Evolutionary conservation across 2,888 invertebrate genomes (phyloP).

Genomic region (Orchesellides sinensis): DNA sequence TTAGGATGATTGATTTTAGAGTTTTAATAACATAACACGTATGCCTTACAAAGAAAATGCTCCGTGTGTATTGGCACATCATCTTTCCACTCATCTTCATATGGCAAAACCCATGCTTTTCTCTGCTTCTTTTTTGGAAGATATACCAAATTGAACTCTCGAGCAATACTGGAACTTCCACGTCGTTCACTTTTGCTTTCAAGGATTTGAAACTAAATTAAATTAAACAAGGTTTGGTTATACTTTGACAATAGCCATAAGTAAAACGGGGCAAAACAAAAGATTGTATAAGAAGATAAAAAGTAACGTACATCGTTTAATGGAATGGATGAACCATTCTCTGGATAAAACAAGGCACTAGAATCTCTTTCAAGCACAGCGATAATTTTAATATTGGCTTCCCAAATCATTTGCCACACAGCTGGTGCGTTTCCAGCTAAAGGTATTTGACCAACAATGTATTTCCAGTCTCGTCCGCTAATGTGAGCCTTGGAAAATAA

Average conservation of each 20-base stretch:
- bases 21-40: neutral
- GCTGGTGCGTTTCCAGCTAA: constrained; percentile 80
- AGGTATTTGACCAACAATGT: constrained; percentile 88
- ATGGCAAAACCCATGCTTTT: constrained; percentile 74
- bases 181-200: constrained; percentile 71
- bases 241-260: neutral
- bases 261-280: neutral
- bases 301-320: constrained; percentile 75
- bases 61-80: constrained; percentile 81
- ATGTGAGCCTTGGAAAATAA: constrained; percentile 85
- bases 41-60: constrained; percentile 81
- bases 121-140: constrained; percentile 72
- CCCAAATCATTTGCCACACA: constrained; percentile 96
- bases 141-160: constrained; percentile 71
- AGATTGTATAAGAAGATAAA: neutral
- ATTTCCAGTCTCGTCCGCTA: constrained; percentile 89
- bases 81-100: constrained; percentile 74
- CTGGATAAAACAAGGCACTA: constrained; percentile 75
- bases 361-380: constrained; percentile 83
- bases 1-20: constrained; percentile 45
- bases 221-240: constrained; percentile 1
- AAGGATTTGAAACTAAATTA: constrained; percentile 72
- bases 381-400: constrained; percentile 89
- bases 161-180: constrained; percentile 70
- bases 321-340: constrained; percentile 66